Conservation (phyloP, 2,113 vertebrate species). For the Eleginops maclovinus region DNA sequence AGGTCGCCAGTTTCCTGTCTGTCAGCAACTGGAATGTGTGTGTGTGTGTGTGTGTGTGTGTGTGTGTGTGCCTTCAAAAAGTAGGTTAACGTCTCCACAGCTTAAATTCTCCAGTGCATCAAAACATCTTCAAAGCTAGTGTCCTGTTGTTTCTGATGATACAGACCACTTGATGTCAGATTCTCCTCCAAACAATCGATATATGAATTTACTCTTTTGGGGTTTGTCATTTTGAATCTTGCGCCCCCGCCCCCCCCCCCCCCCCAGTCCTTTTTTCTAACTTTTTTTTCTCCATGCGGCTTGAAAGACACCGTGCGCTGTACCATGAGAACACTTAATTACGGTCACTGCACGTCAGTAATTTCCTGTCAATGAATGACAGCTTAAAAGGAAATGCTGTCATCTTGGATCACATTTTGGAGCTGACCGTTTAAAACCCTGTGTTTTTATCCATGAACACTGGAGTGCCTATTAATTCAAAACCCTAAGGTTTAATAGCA, state of each 20-base stretch:
- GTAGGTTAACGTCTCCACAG: constrained; percentile 9
- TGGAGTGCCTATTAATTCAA: too few species aligned
- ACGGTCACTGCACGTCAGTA: not conserved
- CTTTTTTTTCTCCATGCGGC: not conserved
- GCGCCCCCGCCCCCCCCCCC: too few species aligned
- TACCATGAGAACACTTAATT: not conserved
- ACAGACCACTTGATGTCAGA: not conserved
- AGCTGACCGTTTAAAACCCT: not conserved
- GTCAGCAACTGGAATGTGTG: not conserved
- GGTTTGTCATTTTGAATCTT: not conserved
- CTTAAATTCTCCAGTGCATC: constrained; percentile 8
- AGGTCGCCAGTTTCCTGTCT: not conserved
- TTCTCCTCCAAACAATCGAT: not conserved
- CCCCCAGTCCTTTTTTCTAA: not conserved
- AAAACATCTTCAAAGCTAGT: not conserved
- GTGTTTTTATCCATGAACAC: too few species aligned
- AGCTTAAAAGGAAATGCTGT: not conserved
- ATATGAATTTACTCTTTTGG: not conserved
- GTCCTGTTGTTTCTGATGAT: not conserved
- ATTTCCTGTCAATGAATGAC: constrained; percentile 1
- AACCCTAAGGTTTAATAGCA: not conserved
- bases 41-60: not conserved
- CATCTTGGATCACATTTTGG: not conserved
- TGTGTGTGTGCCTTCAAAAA: not conserved
- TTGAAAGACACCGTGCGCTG: not conserved